These are phyloP conservation scores for Sycophaga agraensis DNA, from an alignment of 1,140 invertebrate genomes.

Conservation along the genomic window DNA sequence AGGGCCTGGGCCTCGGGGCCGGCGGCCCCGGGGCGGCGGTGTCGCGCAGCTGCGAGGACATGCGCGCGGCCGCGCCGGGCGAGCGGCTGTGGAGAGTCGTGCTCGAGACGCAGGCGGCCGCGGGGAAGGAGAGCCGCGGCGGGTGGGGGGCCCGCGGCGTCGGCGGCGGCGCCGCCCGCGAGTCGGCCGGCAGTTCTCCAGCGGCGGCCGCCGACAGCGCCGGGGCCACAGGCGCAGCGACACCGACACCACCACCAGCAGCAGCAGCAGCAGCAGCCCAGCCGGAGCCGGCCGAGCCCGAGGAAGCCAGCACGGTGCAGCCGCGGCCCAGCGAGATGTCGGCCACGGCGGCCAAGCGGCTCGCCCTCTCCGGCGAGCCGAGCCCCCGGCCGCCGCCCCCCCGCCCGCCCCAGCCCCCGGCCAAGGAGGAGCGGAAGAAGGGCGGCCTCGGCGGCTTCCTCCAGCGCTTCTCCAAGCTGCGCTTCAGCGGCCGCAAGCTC, in stretches of 20 bases:
- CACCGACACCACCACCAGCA: constrained; percentile 25
- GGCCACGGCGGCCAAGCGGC: constrained; percentile 52
- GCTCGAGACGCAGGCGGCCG: constrained; percentile 17
- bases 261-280: constrained; percentile 25
- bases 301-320: constrained; percentile 27
- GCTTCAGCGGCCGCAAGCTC: constrained; percentile 57
- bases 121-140: background rate
- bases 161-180: constrained; percentile 15
- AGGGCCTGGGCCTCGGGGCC: no score
- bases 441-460: constrained; percentile 57
- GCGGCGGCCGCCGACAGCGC: constrained; percentile 22
- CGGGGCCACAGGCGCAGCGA: background rate
- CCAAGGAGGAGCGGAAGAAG: constrained; percentile 45
- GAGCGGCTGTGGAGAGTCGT: constrained; percentile 34
- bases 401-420: background rate
- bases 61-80: background rate
- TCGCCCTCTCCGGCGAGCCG: constrained; percentile 42
- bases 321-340: constrained; percentile 39
- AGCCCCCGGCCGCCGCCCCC: background rate
- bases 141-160: constrained; percentile 29
- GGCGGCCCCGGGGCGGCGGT: background rate
- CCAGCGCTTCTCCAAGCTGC: constrained; percentile 57
- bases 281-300: constrained; percentile 41
- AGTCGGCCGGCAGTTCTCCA: constrained; percentile 50
- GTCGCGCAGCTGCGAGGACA: background rate